Conservation (phyloP, 2,888 invertebrate genomes). For the Acheta domesticus region DNA sequence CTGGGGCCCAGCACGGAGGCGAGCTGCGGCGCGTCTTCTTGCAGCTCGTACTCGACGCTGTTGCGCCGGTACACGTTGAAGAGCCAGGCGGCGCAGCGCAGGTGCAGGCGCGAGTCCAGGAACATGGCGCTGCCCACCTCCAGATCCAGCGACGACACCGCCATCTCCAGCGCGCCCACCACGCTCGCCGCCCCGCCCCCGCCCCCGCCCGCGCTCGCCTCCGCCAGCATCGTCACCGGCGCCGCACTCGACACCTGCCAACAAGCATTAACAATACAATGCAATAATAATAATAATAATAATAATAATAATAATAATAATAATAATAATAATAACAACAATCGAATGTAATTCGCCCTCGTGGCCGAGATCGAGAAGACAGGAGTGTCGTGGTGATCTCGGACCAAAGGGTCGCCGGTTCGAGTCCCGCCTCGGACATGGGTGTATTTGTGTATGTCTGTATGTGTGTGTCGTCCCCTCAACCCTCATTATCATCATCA, state of each 20-base stretch:
- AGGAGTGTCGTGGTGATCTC: too few species aligned
- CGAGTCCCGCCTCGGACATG: too few species aligned
- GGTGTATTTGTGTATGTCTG: too few species aligned
- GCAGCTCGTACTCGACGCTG: conserved; percentile 58
- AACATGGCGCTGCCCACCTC: conserved; percentile 47
- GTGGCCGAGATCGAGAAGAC: too few species aligned
- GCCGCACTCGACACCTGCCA: not conserved
- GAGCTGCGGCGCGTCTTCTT: conserved; percentile 59
- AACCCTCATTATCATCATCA: too few species aligned
- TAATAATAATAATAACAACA: too few species aligned
- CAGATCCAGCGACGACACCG: conserved; percentile 41
- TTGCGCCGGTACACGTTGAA: conserved; percentile 58
- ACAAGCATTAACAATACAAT: not conserved
- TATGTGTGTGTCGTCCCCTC: too few species aligned
- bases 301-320: too few species aligned
- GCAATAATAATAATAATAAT: too few species aligned
- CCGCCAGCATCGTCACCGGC: conserved; percentile 11
- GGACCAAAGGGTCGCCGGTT: too few species aligned
- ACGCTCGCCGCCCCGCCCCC: conserved; percentile 19
- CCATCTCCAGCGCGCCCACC: conserved; percentile 29
- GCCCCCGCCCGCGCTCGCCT: not conserved
- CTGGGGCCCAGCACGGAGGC: conserved; percentile 57
- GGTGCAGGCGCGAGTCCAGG: conserved; percentile 42
- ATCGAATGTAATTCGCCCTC: too few species aligned
- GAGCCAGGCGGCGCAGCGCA: conserved; percentile 61